phyloP scores from a whole-genome alignment of 2,888 invertebrate genomes.

The Chrysolina oricalcia region DNA sequence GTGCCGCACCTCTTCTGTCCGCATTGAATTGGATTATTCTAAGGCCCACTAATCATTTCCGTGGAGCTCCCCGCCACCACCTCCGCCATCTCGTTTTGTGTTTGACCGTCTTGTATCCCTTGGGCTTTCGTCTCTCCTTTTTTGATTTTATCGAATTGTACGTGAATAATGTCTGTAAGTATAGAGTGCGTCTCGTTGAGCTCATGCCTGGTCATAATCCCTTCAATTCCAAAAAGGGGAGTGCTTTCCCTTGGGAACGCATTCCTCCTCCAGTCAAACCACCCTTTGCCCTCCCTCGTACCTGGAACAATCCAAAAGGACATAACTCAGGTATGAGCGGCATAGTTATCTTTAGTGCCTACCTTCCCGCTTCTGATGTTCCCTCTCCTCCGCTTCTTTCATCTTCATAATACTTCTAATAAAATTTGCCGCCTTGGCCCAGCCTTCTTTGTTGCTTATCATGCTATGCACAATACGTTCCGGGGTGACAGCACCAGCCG shows the following conservation, averaged over 20 bases:
- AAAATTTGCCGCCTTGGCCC: background rate
- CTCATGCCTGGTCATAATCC: background rate
- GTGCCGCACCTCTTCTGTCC: slow-evolving; percentile 4
- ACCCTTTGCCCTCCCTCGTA: no score
- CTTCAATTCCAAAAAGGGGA: background rate
- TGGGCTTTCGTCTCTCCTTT: no score
- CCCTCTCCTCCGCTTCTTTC: slow-evolving; percentile 29
- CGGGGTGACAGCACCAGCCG: no score
- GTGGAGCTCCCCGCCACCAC: background rate
- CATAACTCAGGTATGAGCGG: no score
- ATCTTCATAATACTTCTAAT: slow-evolving; percentile 21
- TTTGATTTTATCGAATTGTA: no score
- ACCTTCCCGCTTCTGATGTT: no score
- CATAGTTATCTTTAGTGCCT: no score
- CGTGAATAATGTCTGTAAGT: background rate
- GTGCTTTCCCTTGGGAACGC: background rate
- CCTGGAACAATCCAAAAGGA: no score
- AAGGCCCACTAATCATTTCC: background rate
- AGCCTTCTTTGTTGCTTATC: background rate
- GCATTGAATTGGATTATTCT: slow-evolving; percentile 25
- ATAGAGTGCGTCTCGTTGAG: background rate
- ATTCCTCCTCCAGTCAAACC: background rate
- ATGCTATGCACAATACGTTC: slow-evolving; percentile 14
- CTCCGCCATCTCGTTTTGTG: background rate
- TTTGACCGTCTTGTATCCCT: background rate